Conservation (phyloP, 1,140 invertebrate species). For the Cotesia glomerata region DNA sequence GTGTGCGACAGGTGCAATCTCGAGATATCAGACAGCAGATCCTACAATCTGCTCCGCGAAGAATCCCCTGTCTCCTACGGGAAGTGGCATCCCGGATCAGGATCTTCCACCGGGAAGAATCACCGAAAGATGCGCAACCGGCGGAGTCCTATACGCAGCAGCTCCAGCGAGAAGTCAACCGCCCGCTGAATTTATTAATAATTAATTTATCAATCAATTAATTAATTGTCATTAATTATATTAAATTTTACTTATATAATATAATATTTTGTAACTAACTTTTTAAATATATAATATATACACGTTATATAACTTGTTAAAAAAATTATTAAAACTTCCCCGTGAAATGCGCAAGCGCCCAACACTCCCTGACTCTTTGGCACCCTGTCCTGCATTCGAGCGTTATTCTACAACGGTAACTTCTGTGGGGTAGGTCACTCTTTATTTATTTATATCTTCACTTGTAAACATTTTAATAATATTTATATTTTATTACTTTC, state of each 20-base stretch:
- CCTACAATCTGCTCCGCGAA: conserved; percentile 1
- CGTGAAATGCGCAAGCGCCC: neutral
- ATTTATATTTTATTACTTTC: neutral
- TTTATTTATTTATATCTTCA: neutral
- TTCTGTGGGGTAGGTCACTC: conserved; percentile 47
- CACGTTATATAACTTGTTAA: neutral
- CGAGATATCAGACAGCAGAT: conserved; percentile 37
- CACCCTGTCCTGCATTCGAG: neutral
- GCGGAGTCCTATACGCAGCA: conserved; percentile 45
- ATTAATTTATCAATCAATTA: no score
- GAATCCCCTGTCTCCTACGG: conserved; percentile 42
- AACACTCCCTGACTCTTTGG: neutral
- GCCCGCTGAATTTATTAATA: conserved; percentile 31
- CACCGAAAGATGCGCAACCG: conserved; percentile 34
- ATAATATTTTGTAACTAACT: no score
- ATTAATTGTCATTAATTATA: no score
- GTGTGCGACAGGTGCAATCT: conserved; percentile 43
- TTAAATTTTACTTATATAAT: no score
- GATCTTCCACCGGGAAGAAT: conserved; percentile 28
- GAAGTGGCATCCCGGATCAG: conserved; percentile 39
- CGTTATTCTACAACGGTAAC: conserved; percentile 44
- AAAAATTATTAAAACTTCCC: neutral
- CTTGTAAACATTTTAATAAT: neutral
- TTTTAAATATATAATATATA: no score
- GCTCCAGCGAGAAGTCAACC: conserved; percentile 45